Evolutionary conservation across 2,888 invertebrate species (phyloP).

Genomic region (Agrilus biguttatus): DNA sequence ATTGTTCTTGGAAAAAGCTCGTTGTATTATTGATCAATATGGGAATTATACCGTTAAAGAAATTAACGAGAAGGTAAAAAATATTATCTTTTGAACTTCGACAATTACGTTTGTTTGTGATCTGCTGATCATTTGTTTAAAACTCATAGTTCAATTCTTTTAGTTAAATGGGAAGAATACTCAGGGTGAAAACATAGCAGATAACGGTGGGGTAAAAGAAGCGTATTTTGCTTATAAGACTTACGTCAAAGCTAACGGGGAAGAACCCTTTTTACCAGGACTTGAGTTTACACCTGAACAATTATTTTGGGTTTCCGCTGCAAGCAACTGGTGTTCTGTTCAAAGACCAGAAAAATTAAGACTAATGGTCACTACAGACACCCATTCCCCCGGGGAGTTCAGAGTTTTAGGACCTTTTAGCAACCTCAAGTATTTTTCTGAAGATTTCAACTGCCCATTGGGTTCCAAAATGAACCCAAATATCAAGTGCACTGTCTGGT

Average conservation of each 20-base stretch:
- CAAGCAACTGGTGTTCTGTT: slow-evolving; percentile 71
- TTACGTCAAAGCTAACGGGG: slow-evolving; percentile 50
- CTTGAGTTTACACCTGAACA: slow-evolving; percentile 48
- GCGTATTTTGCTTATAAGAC: slow-evolving; percentile 45
- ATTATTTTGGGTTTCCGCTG: slow-evolving; percentile 48
- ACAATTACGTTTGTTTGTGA: background rate
- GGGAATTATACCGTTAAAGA: slow-evolving; percentile 66
- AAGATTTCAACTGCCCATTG: slow-evolving; percentile 38
- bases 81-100: slow-evolving; percentile 8
- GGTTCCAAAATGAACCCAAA: slow-evolving; percentile 40
- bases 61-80: slow-evolving; percentile 47
- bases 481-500: slow-evolving; percentile 42
- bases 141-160: slow-evolving; percentile 8
- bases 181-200: slow-evolving; percentile 82
- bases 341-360: slow-evolving; percentile 47
- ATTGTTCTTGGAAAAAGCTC: slow-evolving; percentile 61
- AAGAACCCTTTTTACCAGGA: slow-evolving; percentile 54
- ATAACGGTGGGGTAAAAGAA: slow-evolving; percentile 71
- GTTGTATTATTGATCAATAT: slow-evolving; percentile 81
- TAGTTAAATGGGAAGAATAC: slow-evolving; percentile 75
- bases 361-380: slow-evolving; percentile 60
- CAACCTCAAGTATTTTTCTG: slow-evolving; percentile 39
- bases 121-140: too few relatives aligned
- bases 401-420: slow-evolving; percentile 40
- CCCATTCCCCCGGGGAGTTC: slow-evolving; percentile 46